Percentiles rank a stretch among this genome's conserved stretches.
phyloP scores from a whole-genome alignment of 2,797 vertebrate genomes.

The Merluccius polli region DNA sequence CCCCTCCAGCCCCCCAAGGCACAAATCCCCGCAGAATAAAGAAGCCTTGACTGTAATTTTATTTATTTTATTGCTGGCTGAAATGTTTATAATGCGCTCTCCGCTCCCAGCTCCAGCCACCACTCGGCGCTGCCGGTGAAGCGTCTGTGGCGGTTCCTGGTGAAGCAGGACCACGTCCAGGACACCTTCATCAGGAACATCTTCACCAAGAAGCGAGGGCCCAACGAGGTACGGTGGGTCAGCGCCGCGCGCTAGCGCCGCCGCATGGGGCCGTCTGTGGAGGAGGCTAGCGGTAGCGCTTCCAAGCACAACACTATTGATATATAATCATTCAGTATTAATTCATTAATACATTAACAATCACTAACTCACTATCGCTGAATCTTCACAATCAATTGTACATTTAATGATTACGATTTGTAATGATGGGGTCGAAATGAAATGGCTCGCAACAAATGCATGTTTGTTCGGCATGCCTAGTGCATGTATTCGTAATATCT shows the following conservation, averaged over 20 bases:
- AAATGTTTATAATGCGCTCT: conserved; percentile 12
- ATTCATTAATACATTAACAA: no score
- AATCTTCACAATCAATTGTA: conserved; percentile 25
- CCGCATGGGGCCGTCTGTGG: neutral
- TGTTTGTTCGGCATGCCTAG: conserved; percentile 36
- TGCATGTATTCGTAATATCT: conserved; percentile 31
- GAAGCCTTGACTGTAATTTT: conserved; percentile 3
- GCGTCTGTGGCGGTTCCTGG: conserved; percentile 93
- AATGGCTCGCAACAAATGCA: no score
- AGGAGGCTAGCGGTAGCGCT: neutral
- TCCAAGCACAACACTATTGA: neutral
- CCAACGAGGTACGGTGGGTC: conserved; percentile 76
- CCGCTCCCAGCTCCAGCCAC: conserved; percentile 77
- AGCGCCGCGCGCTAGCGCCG: neutral
- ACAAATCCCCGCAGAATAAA: conserved; percentile 13
- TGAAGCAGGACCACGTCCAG: conserved; percentile 93
- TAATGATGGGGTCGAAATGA: conserved; percentile 24
- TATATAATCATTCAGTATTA: no score
- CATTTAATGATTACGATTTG: conserved; percentile 34
- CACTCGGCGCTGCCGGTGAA: conserved; percentile 84
- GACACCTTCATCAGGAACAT: conserved; percentile 97
- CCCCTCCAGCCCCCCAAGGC: neutral
- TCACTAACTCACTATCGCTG: neutral
- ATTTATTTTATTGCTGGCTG: conserved; percentile 22
- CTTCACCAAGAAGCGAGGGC: conserved; percentile 86